Evolutionary conservation across 2,888 invertebrate species (phyloP).

Genomic region (Hedychridium roseum): DNA sequence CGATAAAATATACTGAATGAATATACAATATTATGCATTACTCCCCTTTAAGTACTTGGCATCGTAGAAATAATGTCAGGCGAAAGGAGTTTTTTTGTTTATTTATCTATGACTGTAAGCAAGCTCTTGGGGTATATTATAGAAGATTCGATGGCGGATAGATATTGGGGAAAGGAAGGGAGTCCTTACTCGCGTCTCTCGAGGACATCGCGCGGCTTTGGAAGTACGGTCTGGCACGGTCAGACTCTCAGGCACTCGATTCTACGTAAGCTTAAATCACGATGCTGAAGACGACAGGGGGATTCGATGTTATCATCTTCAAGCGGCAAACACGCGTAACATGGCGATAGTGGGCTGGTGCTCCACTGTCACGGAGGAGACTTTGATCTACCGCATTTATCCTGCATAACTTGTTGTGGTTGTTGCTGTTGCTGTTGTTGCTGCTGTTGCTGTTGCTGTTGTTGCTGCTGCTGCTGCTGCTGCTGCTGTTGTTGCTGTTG

Average conservation of each 20-base stretch:
- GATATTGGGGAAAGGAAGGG: slow-evolving; percentile 15
- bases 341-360: too few species aligned
- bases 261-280: slow-evolving; percentile 38
- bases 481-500: slow-evolving; percentile 41
- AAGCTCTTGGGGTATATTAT: not conserved
- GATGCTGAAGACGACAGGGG: slow-evolving; percentile 34
- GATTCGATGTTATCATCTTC: slow-evolving; percentile 31
- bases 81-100: slow-evolving; percentile 1
- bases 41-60: slow-evolving; percentile 18
- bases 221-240: slow-evolving; percentile 16
- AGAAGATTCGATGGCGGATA: not conserved
- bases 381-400: slow-evolving; percentile 59
- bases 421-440: slow-evolving; percentile 41
- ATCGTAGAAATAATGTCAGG: slow-evolving; percentile 10
- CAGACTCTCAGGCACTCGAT: slow-evolving; percentile 42
- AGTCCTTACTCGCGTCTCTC: slow-evolving; percentile 18
- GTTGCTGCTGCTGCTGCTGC: slow-evolving; percentile 33
- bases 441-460: slow-evolving; percentile 44
- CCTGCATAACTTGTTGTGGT: slow-evolving; percentile 58
- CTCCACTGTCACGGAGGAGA: slow-evolving; percentile 62
- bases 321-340: slow-evolving; percentile 35
- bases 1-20: slow-evolving; percentile 2
- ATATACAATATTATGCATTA: slow-evolving; percentile 20
- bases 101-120: not conserved
- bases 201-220: slow-evolving; percentile 8